These are phyloP conservation scores for Thaleichthys pacificus DNA, from an alignment of 2,797 vertebrate species.

Conservation along the genomic window DNA sequence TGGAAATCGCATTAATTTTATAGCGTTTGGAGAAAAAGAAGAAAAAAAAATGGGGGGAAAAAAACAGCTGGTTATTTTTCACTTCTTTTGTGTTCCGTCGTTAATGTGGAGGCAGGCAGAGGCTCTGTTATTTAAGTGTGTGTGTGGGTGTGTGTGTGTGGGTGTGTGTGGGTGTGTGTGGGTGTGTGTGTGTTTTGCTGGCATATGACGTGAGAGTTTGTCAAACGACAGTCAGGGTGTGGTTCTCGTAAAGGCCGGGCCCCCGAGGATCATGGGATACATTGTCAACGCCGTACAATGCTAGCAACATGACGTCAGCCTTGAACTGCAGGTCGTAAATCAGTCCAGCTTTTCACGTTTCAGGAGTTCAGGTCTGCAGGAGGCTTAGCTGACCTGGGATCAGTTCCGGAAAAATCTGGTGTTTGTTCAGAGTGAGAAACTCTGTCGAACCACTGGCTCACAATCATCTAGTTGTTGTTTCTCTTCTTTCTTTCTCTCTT, in stretches of 20 bases:
- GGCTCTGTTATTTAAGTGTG: not conserved
- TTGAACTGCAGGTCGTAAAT: not conserved
- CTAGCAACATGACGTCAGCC: not conserved
- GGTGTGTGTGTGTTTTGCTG: constrained; percentile 40
- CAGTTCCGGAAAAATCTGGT: not conserved
- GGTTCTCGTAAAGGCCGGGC: constrained; percentile 56
- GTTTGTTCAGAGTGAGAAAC: not conserved
- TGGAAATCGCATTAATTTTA: constrained; percentile 83
- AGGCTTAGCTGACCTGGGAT: not conserved
- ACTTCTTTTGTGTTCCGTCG: constrained; percentile 55
- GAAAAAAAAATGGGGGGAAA: constrained; percentile 16
- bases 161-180: not conserved
- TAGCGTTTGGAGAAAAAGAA: constrained; percentile 54
- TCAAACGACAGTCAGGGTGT: constrained; percentile 43
- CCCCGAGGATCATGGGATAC: constrained; percentile 48
- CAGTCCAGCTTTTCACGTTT: not conserved
- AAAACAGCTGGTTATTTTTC: constrained; percentile 55
- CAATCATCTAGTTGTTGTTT: constrained; percentile 9
- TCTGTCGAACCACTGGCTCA: not conserved
- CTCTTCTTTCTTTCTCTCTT: not conserved
- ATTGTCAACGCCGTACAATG: constrained; percentile 20
- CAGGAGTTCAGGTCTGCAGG: not conserved
- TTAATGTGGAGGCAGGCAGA: constrained; percentile 57
- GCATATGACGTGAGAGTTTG: constrained; percentile 69
- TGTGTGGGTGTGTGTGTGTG: not conserved